Evolutionary conservation across 2,113 vertebrate genomes (phyloP).

Genomic region (Dryoscopus gambensis): DNA sequence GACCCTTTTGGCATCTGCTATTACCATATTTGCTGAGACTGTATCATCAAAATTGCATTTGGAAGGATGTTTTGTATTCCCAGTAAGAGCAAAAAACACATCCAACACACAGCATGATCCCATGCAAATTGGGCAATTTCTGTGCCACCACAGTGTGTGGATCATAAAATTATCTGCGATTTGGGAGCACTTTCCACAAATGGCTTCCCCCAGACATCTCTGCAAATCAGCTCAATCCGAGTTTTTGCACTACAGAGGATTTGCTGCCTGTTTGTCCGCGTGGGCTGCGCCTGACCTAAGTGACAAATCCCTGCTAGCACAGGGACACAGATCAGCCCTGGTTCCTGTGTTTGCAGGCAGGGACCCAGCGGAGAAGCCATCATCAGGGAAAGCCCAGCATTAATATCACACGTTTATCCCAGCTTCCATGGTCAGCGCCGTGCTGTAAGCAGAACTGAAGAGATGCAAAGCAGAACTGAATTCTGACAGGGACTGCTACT

Average conservation of each 20-base stretch:
- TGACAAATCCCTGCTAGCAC: neutral
- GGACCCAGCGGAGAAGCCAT: neutral
- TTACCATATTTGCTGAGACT: neutral
- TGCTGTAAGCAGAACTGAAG: neutral
- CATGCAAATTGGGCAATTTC: neutral
- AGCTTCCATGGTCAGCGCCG: neutral
- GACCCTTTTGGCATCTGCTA: neutral
- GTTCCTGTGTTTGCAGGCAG: neutral
- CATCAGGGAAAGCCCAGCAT: neutral
- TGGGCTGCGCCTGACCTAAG: neutral
- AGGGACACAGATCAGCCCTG: neutral
- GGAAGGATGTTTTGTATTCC: neutral
- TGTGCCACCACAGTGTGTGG: neutral
- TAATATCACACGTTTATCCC: neutral
- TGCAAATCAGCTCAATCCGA: neutral
- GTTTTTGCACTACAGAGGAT: neutral
- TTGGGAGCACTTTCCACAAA: neutral
- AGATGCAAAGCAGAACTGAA: neutral
- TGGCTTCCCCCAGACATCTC: neutral
- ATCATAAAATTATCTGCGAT: neutral
- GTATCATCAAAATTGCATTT: neutral
- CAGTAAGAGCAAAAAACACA: neutral
- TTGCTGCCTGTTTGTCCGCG: neutral
- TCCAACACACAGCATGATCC: neutral
- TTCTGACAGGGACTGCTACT: neutral